Evolutionary conservation across 2,113 vertebrate genomes (phyloP).

Genomic region (Eulemur rufifrons): DNA sequence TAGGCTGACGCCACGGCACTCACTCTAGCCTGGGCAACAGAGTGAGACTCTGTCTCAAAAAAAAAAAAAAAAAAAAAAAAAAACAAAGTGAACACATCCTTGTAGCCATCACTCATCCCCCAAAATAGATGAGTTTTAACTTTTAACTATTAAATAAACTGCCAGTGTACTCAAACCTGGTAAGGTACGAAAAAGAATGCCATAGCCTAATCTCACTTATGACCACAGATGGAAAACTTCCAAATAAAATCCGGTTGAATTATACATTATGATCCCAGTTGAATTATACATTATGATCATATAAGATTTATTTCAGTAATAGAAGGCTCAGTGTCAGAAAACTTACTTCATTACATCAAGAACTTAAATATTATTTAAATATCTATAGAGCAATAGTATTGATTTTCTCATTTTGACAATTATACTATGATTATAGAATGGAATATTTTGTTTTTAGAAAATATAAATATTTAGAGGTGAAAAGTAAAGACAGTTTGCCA

Average conservation of each 20-base stretch:
- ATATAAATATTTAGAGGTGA: slow-evolving; percentile 22
- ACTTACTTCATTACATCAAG: background rate
- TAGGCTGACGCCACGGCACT: too few species aligned
- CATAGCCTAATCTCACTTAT: background rate
- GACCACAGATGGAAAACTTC: background rate
- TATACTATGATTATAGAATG: background rate
- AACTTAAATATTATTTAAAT: slow-evolving; percentile 16
- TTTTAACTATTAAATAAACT: background rate
- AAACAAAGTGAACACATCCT: background rate
- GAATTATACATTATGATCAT: background rate
- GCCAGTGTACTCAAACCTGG: background rate
- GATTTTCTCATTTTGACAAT: slow-evolving; percentile 10
- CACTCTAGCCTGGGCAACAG: too few species aligned
- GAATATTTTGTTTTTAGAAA: slow-evolving; percentile 14
- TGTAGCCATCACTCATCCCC: background rate
- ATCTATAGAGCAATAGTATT: background rate
- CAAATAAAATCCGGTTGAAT: slow-evolving; percentile 12
- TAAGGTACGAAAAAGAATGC: background rate
- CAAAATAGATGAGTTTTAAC: background rate
- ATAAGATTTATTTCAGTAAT: background rate
- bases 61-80: too few species aligned
- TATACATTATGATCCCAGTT: background rate
- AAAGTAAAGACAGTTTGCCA: background rate
- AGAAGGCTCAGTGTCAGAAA: background rate
- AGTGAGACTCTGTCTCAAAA: too few species aligned